phyloP scores from a whole-genome alignment of 2,888 invertebrate genomes.

The Athripsodes cinereus region DNA sequence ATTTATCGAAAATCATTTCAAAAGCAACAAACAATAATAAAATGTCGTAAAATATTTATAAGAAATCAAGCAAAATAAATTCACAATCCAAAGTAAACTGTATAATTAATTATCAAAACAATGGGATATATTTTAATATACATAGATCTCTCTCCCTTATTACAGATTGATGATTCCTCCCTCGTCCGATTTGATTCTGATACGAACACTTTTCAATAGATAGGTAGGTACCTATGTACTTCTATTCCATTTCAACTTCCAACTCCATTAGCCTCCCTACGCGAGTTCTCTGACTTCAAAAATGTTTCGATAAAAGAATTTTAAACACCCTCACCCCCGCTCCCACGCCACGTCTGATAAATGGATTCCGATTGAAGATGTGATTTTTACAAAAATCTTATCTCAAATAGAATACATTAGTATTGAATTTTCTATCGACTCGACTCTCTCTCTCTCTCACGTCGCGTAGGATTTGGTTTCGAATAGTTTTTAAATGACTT shows the following conservation, averaged over 20 bases:
- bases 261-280: not conserved
- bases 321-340: constrained; percentile 13
- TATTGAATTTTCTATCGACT: not conserved
- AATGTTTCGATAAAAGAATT: constrained; percentile 22
- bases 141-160: not conserved
- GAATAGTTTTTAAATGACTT: too few species aligned
- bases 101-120: too few species aligned
- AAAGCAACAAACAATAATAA: too few species aligned
- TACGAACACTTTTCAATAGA: too few species aligned
- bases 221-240: not conserved
- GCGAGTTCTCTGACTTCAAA: constrained; percentile 1
- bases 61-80: too few species aligned
- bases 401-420: constrained; percentile 2
- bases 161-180: not conserved
- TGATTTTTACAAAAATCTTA: constrained; percentile 1
- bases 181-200: not conserved
- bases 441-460: too few species aligned
- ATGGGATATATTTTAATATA: too few species aligned
- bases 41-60: too few species aligned
- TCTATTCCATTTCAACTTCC: not conserved
- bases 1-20: too few species aligned
- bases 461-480: too few species aligned
- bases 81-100: too few species aligned
- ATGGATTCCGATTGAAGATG: constrained; percentile 20
- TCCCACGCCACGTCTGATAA: constrained; percentile 9